Percentiles rank a stretch among this genome's conserved stretches.
These are phyloP conservation scores for Lithophane leautieri DNA, from an alignment of 2,888 invertebrate genomes.

Conservation along the genomic window DNA sequence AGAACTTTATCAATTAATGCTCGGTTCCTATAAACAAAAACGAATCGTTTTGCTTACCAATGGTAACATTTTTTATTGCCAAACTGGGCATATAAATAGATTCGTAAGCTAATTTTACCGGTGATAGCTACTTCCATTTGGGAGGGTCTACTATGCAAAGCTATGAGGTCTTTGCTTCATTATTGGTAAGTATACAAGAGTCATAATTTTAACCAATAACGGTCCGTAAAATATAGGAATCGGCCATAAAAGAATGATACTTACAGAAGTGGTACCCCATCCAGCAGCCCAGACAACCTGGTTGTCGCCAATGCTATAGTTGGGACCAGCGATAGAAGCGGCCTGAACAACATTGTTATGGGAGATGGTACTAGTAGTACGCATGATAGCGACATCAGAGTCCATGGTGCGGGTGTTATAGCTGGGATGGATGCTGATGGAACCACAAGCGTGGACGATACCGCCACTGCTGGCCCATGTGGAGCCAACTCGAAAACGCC, in stretches of 20 bases:
- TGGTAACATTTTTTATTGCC: too few relatives aligned
- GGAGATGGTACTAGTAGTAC: constrained; percentile 24
- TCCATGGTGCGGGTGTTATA: constrained; percentile 57
- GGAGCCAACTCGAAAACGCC: constrained; percentile 77
- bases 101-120: too few relatives aligned
- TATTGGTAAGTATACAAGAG: too few relatives aligned
- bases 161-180: too few relatives aligned
- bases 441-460: constrained; percentile 52
- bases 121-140: too few relatives aligned
- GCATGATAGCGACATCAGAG: constrained; percentile 68
- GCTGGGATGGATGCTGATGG: constrained; percentile 61
- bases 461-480: constrained; percentile 76
- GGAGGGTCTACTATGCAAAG: too few relatives aligned
- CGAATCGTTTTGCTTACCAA: too few relatives aligned
- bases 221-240: too few relatives aligned
- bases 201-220: too few relatives aligned
- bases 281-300: constrained; percentile 76
- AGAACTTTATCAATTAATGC: too few relatives aligned
- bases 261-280: constrained; percentile 77
- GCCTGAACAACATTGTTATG: constrained; percentile 60
- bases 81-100: too few relatives aligned
- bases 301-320: constrained; percentile 71
- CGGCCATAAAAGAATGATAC: constrained; percentile 36
- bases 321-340: constrained; percentile 66
- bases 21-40: too few relatives aligned